Percentiles rank a stretch among this genome's conserved stretches.
Conservation (phyloP, 2,797 vertebrate genomes). For the Lutra lutra region DNA sequence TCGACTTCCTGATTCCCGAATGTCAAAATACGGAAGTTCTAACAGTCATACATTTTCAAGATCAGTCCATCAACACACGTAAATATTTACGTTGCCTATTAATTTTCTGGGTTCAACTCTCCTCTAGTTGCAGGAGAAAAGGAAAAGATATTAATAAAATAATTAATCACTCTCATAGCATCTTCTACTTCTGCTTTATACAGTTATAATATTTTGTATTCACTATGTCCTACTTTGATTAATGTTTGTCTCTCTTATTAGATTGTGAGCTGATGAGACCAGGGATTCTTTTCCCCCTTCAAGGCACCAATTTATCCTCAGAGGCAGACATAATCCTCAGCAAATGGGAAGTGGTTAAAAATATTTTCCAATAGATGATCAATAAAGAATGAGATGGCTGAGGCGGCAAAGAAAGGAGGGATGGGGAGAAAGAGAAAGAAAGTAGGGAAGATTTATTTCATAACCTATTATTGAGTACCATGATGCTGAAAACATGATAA, state of each 20-base stretch:
- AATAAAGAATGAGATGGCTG: background rate
- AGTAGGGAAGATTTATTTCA: background rate
- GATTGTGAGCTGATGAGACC: background rate
- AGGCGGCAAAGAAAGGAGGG: background rate
- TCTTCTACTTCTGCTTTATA: background rate
- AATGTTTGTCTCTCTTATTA: slow-evolving; percentile 32
- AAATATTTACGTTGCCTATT: background rate
- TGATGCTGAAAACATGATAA: background rate
- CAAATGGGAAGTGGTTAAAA: background rate
- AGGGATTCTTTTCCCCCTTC: background rate
- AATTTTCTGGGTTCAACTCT: background rate
- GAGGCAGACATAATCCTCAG: background rate
- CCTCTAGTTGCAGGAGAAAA: background rate
- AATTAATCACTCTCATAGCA: background rate
- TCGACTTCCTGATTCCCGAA: background rate
- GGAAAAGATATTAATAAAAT: background rate
- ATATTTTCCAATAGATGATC: slow-evolving; percentile 1
- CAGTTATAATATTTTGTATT: background rate
- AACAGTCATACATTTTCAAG: background rate
- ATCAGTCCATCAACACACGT: background rate
- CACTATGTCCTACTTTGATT: background rate
- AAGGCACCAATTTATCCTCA: background rate
- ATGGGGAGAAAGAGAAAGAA: background rate
- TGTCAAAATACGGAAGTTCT: background rate
- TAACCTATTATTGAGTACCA: background rate